Conservation (phyloP, 2,888 invertebrate species). For the Exocentrus adspersus region DNA sequence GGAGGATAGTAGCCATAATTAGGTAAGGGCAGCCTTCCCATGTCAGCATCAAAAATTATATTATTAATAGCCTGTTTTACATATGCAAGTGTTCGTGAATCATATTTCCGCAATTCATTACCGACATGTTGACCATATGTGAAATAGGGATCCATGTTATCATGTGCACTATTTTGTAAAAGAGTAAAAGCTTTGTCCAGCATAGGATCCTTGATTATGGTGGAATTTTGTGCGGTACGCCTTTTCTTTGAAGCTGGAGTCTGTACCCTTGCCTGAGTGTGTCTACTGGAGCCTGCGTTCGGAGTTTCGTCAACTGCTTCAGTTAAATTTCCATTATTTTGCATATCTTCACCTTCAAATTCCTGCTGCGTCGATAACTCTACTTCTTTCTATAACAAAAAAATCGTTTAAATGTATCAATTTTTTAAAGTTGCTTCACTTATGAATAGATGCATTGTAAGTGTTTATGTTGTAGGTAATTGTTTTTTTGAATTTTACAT, state of each 20-base stretch:
- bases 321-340: no score
- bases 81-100: not conserved
- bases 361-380: no score
- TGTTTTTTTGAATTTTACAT: not conserved
- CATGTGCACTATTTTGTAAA: not conserved
- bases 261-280: no score
- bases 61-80: slow-evolving; percentile 18
- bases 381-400: no score
- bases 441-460: no score
- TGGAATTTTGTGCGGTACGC: not conserved
- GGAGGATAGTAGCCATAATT: not conserved
- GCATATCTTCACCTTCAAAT: no score
- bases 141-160: not conserved
- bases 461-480: no score
- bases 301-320: no score
- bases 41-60: slow-evolving; percentile 17
- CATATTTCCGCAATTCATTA: slow-evolving; percentile 18
- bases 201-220: not conserved
- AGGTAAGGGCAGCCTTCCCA: not conserved
- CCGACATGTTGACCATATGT: slow-evolving; percentile 15
- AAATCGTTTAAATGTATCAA: no score
- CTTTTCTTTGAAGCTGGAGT: no score
- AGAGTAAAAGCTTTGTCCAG: not conserved
- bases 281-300: no score
- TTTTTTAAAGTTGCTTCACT: no score